These are phyloP conservation scores for Rhadina sibilatrix DNA, from an alignment of 2,113 vertebrate species.

Conservation along the genomic window DNA sequence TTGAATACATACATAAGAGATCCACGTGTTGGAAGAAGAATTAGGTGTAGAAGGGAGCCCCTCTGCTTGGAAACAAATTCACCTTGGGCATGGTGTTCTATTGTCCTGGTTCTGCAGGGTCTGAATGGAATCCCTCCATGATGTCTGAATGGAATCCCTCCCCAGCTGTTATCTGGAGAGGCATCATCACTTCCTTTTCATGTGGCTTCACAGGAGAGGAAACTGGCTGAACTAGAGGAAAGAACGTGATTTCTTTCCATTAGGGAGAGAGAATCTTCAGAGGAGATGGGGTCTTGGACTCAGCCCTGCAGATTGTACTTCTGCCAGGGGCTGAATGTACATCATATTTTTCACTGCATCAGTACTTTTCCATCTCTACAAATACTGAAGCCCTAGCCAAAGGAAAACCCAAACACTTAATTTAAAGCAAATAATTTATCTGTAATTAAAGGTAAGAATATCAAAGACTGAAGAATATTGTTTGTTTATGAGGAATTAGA, in stretches of 20 bases:
- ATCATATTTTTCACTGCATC: background rate
- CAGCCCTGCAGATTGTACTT: background rate
- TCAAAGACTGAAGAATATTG: background rate
- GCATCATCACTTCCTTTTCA: fast-evolving
- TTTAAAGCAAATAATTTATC: background rate
- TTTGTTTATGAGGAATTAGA: background rate
- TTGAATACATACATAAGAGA: background rate
- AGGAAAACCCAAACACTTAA: background rate
- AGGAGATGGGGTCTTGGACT: background rate
- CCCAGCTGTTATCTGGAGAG: background rate
- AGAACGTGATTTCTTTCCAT: background rate
- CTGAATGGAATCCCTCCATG: background rate
- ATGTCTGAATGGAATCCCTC: background rate
- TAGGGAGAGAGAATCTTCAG: background rate
- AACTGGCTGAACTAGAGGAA: background rate
- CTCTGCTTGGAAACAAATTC: background rate
- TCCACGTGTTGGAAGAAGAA: background rate
- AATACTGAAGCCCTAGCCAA: background rate
- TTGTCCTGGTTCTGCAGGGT: background rate
- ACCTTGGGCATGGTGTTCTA: fast-evolving
- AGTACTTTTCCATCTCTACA: background rate
- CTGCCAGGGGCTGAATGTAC: background rate
- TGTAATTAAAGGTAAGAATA: background rate
- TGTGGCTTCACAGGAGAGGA: background rate
- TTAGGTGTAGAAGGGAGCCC: background rate